Base-by-base conservation (phyloP, 2,888 invertebrate species). In the Syrista parreyssii region DNA sequence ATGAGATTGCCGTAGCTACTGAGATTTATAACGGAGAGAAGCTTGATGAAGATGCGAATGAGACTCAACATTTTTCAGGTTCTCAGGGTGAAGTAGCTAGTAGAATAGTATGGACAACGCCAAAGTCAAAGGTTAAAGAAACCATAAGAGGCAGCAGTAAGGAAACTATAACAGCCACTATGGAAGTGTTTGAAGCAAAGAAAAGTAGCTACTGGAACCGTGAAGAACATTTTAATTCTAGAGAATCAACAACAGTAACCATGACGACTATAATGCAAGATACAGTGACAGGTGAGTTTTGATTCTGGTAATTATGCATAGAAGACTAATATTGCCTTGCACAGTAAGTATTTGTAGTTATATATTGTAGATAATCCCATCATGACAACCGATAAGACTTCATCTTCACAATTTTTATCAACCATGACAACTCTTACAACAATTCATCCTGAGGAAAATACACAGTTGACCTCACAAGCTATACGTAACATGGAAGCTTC, bases 401-500 rank as follows among this genome's bases (percentile, higher is more conserved):
- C 78, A 34, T 31, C 76, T 11, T 74, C 76, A 3, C 76, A 73
- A 23, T 69, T 55, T 15, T 75, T 74, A 6, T 73, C 69, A 32
- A n/a, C 23, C 55, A 23, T 23, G 55, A 55, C 55, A 55, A 55
- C 55, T 23, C 0, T 55, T 23, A 55, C 55, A 23, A 55, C 55
- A 55, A 9, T 55, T 55, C 55, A 9, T 68, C 69, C 1, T 75
- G 73, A 30, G 80, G 82, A 74, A 81, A 81, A 73, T 35, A 71
- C 74, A 55, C 68, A 77, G 23, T 74, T 79, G 12, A 81, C 78
- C 55, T 78, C 77, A 74, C 81, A 82, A 73, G 81, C 76, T 81
- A 91, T 88, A 91, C 93, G 73, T 92, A 93, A 86, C 68, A 82
- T 88, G 77, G 91, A 91, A 79, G 89, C 91, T 9, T 92, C 92